Evolutionary conservation across 2,888 invertebrate species (phyloP).

Genomic region (Latrodectus hesperus): DNA sequence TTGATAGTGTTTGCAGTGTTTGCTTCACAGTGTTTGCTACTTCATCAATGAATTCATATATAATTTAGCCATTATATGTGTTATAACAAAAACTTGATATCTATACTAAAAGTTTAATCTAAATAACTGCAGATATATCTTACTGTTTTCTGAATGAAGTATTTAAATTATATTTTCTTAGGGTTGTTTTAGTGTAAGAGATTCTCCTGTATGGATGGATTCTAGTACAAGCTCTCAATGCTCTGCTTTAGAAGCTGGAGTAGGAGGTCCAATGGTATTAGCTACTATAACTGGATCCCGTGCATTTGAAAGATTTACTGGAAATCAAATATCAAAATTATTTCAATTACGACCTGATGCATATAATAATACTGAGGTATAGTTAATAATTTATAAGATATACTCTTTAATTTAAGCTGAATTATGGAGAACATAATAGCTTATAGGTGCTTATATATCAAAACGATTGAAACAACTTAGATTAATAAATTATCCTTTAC

Average conservation of each 20-base stretch:
- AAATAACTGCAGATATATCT: no score
- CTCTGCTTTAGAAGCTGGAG: constrained; percentile 84
- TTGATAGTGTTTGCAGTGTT: no score
- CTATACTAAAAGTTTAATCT: no score
- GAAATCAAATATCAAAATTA: constrained; percentile 93
- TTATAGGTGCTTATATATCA: no score
- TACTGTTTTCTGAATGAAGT: not conserved
- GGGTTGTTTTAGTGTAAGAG: constrained; percentile 83
- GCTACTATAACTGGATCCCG: constrained; percentile 88
- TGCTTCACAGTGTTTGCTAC: no score
- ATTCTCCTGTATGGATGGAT: constrained; percentile 98
- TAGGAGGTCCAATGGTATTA: constrained; percentile 86
- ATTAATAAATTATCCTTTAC: no score
- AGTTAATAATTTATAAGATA: not conserved
- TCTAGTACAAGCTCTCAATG: constrained; percentile 87
- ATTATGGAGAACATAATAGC: no score
- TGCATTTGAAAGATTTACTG: constrained; percentile 94
- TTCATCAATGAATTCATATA: no score
- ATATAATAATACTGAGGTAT: constrained; percentile 82
- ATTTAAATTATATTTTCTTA: constrained; percentile 68
- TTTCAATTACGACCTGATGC: constrained; percentile 82
- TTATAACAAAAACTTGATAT: no score
- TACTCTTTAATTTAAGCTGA: no score
- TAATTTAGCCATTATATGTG: no score
- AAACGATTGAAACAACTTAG: no score